phyloP scores from a whole-genome alignment of 1,140 invertebrate genomes.

The Physella acuta region DNA sequence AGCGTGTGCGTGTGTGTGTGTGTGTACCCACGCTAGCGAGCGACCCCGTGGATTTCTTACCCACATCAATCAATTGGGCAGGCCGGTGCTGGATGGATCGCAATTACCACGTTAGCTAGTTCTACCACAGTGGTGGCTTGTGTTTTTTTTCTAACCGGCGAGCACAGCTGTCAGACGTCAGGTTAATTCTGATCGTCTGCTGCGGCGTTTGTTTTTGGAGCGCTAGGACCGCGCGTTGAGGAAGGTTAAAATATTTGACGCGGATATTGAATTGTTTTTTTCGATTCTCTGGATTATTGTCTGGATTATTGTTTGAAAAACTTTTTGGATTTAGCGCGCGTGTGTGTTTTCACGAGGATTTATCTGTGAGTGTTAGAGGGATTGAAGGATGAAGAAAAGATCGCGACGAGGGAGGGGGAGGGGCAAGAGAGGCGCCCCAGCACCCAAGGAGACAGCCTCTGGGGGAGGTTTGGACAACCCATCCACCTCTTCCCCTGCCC shows the following conservation, averaged over 20 bases:
- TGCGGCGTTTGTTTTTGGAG: no score
- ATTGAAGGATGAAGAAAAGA: constrained; percentile 20
- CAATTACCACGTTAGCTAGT: constrained; percentile 22
- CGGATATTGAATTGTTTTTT: no score
- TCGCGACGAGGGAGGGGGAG: constrained; percentile 4
- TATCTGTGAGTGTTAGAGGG: no score
- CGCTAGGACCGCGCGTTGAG: no score
- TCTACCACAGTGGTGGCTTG: background rate
- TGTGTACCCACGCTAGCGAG: constrained; percentile 15
- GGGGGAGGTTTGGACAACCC: background rate
- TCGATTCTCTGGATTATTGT: background rate
- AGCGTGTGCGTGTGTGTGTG: constrained; percentile 12
- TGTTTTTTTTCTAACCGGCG: no score
- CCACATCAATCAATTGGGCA: constrained; percentile 11
- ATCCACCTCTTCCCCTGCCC: background rate
- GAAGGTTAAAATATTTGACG: no score
- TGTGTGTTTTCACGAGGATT: no score
- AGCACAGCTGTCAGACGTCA: no score
- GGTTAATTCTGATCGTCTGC: no score
- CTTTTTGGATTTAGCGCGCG: background rate
- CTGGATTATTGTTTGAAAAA: background rate
- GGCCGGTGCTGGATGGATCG: constrained; percentile 12
- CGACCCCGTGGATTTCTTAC: constrained; percentile 16
- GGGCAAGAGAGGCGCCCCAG: background rate
- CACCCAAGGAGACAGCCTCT: background rate